Evolutionary conservation across 2,113 vertebrate species (phyloP).

Genomic region (Brachirus orientalis): DNA sequence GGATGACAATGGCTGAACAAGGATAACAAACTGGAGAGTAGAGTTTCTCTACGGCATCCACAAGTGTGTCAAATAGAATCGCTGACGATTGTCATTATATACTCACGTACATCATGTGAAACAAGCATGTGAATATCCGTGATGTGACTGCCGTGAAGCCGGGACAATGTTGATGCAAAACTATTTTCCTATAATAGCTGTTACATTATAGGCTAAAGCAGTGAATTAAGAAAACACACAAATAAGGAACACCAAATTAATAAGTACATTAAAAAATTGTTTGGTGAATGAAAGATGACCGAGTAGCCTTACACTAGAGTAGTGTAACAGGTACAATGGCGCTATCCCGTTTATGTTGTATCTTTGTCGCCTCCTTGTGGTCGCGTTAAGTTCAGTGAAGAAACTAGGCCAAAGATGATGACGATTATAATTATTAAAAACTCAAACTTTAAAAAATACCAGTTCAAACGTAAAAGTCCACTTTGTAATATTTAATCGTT

Average conservation of each 20-base stretch:
- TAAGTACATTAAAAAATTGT: rapidly evolving
- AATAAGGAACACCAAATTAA: background rate
- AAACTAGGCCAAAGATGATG: constrained; percentile 20
- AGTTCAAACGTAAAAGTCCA: no score
- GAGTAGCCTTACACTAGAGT: background rate
- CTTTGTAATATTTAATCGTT: no score
- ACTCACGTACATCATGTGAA: background rate
- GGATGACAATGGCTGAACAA: background rate
- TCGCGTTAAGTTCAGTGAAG: background rate
- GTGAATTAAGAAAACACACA: background rate
- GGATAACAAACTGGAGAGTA: constrained; percentile 37
- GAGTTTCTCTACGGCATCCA: constrained; percentile 38
- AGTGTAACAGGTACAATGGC: constrained; percentile 63
- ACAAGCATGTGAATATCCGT: background rate
- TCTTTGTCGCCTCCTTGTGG: constrained; percentile 59
- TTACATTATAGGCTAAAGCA: no score
- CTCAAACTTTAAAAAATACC: no score
- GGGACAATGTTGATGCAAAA: no score
- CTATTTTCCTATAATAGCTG: no score
- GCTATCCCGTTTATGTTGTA: background rate
- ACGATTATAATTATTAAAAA: no score
- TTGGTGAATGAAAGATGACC: background rate
- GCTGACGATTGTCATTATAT: background rate
- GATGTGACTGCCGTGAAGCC: no score
- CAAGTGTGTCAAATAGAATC: constrained; percentile 28